Conservation (phyloP, 2,888 invertebrate species). For the Leucozona laternaria region DNA sequence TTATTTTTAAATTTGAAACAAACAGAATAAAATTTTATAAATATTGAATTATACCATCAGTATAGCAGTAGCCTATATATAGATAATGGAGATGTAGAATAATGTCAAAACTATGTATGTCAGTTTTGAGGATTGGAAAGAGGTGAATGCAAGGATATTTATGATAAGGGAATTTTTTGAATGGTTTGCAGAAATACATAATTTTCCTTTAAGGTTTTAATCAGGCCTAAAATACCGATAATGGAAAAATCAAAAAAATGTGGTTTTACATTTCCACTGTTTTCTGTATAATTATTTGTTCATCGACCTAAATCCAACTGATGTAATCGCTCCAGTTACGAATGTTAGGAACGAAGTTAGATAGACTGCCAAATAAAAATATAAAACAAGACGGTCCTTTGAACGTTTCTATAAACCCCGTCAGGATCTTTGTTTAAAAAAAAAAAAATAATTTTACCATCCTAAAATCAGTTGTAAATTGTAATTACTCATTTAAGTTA, state of each 20-base stretch:
- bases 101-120: background rate
- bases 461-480: too few species aligned
- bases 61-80: too few species aligned
- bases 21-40: background rate
- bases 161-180: background rate
- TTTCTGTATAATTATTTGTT: too few species aligned
- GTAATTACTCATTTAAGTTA: constrained; percentile 76
- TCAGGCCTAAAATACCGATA: too few species aligned
- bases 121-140: background rate
- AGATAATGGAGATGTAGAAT: too few species aligned
- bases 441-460: background rate
- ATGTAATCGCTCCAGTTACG: constrained; percentile 76
- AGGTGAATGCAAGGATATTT: background rate
- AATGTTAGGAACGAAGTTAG: constrained; percentile 77
- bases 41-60: constrained; percentile 7
- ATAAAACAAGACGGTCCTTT: constrained; percentile 77
- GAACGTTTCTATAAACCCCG: constrained; percentile 75
- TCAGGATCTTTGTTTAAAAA: constrained; percentile 68
- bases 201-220: too few species aligned
- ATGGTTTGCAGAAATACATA: too few species aligned
- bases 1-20: background rate
- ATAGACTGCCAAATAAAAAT: constrained; percentile 77
- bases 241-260: too few species aligned
- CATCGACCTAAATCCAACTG: too few species aligned
- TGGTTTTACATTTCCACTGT: too few species aligned